phyloP scores from a whole-genome alignment of 1,140 invertebrate species.

The Drosophila trapezifrons region DNA sequence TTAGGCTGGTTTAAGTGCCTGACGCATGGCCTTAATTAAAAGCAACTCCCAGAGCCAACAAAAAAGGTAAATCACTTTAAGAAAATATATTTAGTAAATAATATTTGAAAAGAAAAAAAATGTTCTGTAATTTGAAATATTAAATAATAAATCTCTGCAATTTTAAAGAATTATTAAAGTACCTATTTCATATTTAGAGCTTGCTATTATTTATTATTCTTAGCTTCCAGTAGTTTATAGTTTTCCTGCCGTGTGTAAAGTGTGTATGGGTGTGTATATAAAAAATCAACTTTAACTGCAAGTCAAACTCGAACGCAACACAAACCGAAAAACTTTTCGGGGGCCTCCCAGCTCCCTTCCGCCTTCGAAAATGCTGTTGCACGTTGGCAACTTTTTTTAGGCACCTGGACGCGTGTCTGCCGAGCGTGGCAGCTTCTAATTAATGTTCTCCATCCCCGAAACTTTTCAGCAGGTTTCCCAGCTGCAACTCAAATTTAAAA shows the following conservation, averaged over 20 bases:
- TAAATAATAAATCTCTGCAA: background rate
- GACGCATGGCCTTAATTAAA: slow-evolving; percentile 73
- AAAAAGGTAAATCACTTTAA: slow-evolving; percentile 1
- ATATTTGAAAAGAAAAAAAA: accelerated
- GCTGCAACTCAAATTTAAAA: slow-evolving; percentile 45
- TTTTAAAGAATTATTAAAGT: background rate
- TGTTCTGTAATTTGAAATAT: background rate
- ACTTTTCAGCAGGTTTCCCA: slow-evolving; percentile 36
- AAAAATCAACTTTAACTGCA: slow-evolving; percentile 50
- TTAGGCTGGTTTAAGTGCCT: slow-evolving; percentile 44
- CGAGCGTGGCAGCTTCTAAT: slow-evolving; percentile 78
- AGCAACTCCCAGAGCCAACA: slow-evolving; percentile 48
- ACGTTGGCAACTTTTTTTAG: slow-evolving; percentile 63
- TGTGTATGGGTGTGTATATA: slow-evolving; percentile 2
- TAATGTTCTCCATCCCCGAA: slow-evolving; percentile 62
- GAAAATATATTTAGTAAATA: background rate
- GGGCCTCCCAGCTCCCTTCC: background rate
- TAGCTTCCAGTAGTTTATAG: background rate
- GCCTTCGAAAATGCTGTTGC: slow-evolving; percentile 63
- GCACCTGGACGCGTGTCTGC: slow-evolving; percentile 61
- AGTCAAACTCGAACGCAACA: slow-evolving; percentile 58
- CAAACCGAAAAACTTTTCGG: slow-evolving; percentile 58
- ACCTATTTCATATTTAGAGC: too few relatives aligned
- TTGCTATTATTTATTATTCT: background rate
- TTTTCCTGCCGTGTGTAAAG: slow-evolving; percentile 5